Percentiles rank a stretch among this genome's conserved stretches.
These are phyloP conservation scores for Pseudomyrmex sp. DNA, from an alignment of 1,140 invertebrate species.

Conservation along the genomic window DNA sequence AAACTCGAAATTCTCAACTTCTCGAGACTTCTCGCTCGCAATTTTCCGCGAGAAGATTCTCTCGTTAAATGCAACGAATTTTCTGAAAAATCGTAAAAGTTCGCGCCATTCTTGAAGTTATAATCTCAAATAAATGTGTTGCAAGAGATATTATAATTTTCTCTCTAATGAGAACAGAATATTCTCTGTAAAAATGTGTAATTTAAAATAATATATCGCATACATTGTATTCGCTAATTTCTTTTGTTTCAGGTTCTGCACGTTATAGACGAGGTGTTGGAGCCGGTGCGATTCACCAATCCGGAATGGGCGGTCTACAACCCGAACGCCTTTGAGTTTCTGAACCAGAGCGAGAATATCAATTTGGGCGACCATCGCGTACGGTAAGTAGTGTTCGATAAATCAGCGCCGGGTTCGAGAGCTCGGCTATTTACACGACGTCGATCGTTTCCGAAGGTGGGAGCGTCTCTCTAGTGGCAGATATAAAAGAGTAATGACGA, in stretches of 20 bases:
- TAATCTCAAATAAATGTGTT: too few species aligned
- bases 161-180: background rate
- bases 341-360: slow-evolving; percentile 91
- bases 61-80: too few species aligned
- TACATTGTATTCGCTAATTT: background rate
- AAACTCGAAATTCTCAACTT: slow-evolving; percentile 24
- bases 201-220: background rate
- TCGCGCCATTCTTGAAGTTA: too few species aligned
- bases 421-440: slow-evolving; percentile 20
- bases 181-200: too few species aligned
- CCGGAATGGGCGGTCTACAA: slow-evolving; percentile 89
- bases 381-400: slow-evolving; percentile 84
- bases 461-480: slow-evolving; percentile 5
- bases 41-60: background rate
- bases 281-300: slow-evolving; percentile 88
- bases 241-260: slow-evolving; percentile 89
- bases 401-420: slow-evolving; percentile 28
- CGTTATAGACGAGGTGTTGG: slow-evolving; percentile 92
- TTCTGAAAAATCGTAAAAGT: too few species aligned
- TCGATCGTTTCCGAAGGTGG: slow-evolving; percentile 14
- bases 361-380: slow-evolving; percentile 89
- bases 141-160: background rate
- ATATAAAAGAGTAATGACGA: slow-evolving; percentile 44
- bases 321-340: slow-evolving; percentile 91
- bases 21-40: background rate